Conservation (phyloP, 2,888 invertebrate genomes). For the Sphaerophoria taeniata region DNA sequence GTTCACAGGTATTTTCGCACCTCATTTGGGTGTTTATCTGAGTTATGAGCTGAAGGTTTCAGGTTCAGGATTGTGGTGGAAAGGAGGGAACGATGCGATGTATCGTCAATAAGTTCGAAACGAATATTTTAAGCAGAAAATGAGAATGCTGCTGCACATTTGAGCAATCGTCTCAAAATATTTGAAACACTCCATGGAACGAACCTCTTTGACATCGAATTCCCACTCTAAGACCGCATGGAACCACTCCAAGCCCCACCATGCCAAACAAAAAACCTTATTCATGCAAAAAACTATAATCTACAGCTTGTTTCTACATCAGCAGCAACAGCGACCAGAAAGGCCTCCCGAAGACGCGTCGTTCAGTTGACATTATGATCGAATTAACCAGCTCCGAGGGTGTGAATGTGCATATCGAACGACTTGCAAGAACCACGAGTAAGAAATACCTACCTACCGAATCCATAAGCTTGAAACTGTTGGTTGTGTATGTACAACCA, state of each 20-base stretch:
- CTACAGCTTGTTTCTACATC: conserved; percentile 38
- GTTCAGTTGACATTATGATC: conserved; percentile 73
- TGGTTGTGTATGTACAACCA: neutral
- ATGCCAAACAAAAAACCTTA: too few relatives aligned
- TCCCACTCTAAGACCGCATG: conserved; percentile 13
- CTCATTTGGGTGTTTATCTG: conserved; percentile 67
- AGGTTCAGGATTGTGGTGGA: neutral
- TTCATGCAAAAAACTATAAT: neutral
- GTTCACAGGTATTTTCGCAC: conserved; percentile 73
- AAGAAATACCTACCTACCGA: conserved; percentile 12
- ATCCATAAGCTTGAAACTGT: neutral
- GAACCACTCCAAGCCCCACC: conserved; percentile 3
- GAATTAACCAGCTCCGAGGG: conserved; percentile 73
- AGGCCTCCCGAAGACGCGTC: conserved; percentile 19
- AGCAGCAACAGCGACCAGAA: too few relatives aligned
- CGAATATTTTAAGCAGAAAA: conserved; percentile 45
- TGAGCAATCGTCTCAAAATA: conserved; percentile 25
- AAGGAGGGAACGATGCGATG: too few relatives aligned
- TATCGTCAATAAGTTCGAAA: neutral
- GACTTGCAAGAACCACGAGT: conserved; percentile 55
- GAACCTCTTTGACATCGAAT: conserved; percentile 1
- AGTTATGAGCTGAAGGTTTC: too few relatives aligned
- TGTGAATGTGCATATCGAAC: conserved; percentile 72
- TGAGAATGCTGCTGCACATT: conserved; percentile 33
- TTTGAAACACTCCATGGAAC: conserved; percentile 64